Base-by-base conservation (phyloP, 1,140 invertebrate species). In the Cotesia vestalis region DNA sequence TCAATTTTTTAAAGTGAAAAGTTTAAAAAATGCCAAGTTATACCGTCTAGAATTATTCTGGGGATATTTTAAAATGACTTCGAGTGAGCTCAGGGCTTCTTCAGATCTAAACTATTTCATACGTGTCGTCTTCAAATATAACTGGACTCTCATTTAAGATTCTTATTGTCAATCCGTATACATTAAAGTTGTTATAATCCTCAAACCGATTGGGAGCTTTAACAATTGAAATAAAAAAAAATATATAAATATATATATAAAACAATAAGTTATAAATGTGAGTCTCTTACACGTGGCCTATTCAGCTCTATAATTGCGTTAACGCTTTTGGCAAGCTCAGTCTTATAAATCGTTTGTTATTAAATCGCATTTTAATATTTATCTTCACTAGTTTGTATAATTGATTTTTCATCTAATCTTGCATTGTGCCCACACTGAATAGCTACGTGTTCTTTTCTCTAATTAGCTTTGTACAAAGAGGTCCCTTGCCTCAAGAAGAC, bases 331-430 rank as follows among this genome's bases (percentile, higher is more conserved):
- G 79, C 78, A 84, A 81, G 80, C 77, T 84, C 83, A 85, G 84
- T 85, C 84, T 84, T 85, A 85, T 83, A 73, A 73, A 82, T 80
- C 74, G 77, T 81, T 80, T 77, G 75, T 83, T 77, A 75, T 79
- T 73, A 76, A 76, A 72, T 72, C 76, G 71, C 66, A 71, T 62
- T 4, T 51, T 66, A 59, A 59, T 12, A 35, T 66, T 66, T 66
- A 53, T 72, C 63, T 67, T 53, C 38, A 55, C 34, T 20, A 60
- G 51, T 59, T 53, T 66, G 17, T 52, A 12, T 66, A 63, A 57
- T n/a, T 73, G 17, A 8, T 17, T 66, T 40, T 69, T 62, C 4
- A 66, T 71, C 40, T 76, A 69, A 78, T 76, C 73, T 79, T 76
- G 77, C 75, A 73, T 82, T 82, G 79, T 83, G 81, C 79, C 80